Evolutionary conservation across 1,140 invertebrate species (phyloP).

Genomic region (Phthorimaea operculella): DNA sequence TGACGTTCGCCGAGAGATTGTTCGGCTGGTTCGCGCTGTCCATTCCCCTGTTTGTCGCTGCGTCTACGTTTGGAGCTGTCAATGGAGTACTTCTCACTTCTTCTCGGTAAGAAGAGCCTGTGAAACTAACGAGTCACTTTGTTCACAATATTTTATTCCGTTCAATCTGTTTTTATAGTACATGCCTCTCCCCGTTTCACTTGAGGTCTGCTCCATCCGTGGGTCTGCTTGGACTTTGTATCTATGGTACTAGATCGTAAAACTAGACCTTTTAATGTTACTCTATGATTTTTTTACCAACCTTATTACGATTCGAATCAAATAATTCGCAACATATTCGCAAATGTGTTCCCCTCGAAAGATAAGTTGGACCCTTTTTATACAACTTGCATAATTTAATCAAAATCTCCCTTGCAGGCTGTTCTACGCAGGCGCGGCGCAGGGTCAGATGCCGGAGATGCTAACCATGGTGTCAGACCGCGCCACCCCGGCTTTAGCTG

Average conservation of each 20-base stretch:
- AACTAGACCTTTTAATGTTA: no score
- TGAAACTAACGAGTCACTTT: no score
- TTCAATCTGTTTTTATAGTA: not conserved
- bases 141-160: no score
- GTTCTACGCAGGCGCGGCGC: constrained; percentile 95
- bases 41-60: constrained; percentile 98
- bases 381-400: not conserved
- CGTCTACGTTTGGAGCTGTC: constrained; percentile 98
- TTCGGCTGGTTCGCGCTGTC: constrained; percentile 94
- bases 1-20: constrained; percentile 93
- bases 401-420: constrained; percentile 67
- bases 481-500: constrained; percentile 93
- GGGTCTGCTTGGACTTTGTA: no score
- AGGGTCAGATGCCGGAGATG: constrained; percentile 97
- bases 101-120: constrained; percentile 69
- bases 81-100: constrained; percentile 98
- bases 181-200: not conserved
- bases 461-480: constrained; percentile 95
- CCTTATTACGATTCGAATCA: no score
- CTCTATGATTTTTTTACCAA: no score
- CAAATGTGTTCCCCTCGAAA: no score
- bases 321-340: no score
- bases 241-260: no score
- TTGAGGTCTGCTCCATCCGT: no score
- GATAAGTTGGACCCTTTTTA: not conserved